phyloP scores from a whole-genome alignment of 2,113 vertebrate genomes.

The Nothobranchius furzeri region DNA sequence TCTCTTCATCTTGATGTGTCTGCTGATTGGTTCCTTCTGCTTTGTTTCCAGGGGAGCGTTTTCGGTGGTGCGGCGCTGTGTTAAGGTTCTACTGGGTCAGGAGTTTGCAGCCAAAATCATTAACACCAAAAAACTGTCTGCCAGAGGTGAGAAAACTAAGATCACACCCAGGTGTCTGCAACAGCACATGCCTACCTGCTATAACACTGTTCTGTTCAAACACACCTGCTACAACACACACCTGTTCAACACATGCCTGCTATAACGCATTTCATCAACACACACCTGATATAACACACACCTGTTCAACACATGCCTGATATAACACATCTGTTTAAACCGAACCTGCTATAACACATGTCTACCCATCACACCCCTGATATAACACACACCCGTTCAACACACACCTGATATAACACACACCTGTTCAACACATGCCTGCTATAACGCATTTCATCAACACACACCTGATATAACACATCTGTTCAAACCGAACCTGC shows the following conservation, averaged over 20 bases:
- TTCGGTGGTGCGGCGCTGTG: conserved; percentile 71
- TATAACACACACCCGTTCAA: no score
- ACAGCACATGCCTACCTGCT: not conserved
- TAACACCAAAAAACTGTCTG: conserved; percentile 75
- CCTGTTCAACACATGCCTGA: no score
- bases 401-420: not conserved
- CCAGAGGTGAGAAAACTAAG: conserved; percentile 60
- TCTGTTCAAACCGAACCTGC: no score
- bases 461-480: no score
- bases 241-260: no score
- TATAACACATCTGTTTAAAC: no score
- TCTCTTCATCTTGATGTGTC: not conserved
- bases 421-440: not conserved
- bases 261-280: no score
- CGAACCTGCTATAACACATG: no score
- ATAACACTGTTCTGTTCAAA: not conserved
- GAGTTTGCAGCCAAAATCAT: conserved; percentile 77
- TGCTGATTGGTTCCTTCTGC: conserved; percentile 25
- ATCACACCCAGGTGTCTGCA: not conserved
- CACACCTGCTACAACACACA: not conserved
- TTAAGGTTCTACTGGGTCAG: conserved; percentile 72
- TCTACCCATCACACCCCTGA: no score
- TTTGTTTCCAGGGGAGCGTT: conserved; percentile 69
- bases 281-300: no score
- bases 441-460: no score